Percentiles rank a stretch among this genome's conserved stretches.
These are phyloP conservation scores for Trachymyrmex cornetzi DNA, from an alignment of 1,140 invertebrate genomes.

Conservation along the genomic window DNA sequence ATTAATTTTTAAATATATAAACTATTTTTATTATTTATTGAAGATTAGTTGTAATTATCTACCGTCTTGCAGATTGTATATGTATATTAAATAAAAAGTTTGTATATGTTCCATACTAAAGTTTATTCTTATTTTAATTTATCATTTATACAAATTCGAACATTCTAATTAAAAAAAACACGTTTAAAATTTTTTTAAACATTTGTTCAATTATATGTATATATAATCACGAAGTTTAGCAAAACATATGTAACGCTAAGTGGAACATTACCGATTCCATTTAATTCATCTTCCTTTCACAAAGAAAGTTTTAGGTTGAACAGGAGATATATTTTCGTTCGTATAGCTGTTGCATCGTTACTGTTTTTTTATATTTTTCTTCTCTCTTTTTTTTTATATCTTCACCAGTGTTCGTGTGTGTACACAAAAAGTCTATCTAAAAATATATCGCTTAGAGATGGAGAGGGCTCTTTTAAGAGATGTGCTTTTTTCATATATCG, in stretches of 20 bases:
- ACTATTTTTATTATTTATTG: neutral
- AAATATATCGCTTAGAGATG: constrained; percentile 11
- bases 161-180: neutral
- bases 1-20: neutral
- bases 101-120: neutral
- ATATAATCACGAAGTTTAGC: neutral
- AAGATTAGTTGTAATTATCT: neutral
- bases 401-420: constrained; percentile 33
- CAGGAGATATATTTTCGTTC: constrained; percentile 50
- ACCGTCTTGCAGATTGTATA: neutral
- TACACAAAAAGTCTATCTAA: constrained; percentile 12
- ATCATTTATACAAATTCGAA: neutral
- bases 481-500: constrained; percentile 24
- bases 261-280: neutral
- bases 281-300: constrained; percentile 24
- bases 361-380: constrained; percentile 49
- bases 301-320: constrained; percentile 33
- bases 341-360: constrained; percentile 54
- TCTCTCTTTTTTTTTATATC: constrained; percentile 40
- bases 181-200: neutral
- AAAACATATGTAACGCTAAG: neutral
- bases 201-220: neutral
- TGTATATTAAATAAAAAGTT: too few species aligned
- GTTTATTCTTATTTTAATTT: neutral
- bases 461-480: constrained; percentile 13